phyloP scores from a whole-genome alignment of 2,888 invertebrate species.

The Sphaerophoria taeniata region DNA sequence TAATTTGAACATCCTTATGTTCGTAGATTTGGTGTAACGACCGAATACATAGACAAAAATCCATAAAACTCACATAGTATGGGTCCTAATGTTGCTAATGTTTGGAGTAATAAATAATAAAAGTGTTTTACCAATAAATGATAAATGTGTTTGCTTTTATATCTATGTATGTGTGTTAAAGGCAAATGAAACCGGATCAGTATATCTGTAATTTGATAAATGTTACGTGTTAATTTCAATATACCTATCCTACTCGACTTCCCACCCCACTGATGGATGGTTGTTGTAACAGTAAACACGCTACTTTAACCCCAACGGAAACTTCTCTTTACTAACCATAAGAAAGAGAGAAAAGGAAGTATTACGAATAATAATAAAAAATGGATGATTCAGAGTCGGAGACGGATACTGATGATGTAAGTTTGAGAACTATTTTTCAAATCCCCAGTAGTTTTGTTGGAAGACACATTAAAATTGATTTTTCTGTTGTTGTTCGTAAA shows the following conservation, averaged over 20 bases:
- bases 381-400: constrained; percentile 61
- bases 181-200: constrained; percentile 43
- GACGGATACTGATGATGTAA: constrained; percentile 65
- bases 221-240: constrained; percentile 40
- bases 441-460: not conserved
- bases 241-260: too few relatives aligned
- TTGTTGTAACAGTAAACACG: constrained; percentile 46
- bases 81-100: not conserved
- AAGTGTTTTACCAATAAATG: constrained; percentile 32
- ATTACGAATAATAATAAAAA: constrained; percentile 10
- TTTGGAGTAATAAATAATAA: constrained; percentile 39
- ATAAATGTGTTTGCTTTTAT: constrained; percentile 61
- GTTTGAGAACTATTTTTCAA: constrained; percentile 41
- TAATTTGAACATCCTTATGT: not conserved
- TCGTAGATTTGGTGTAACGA: not conserved
- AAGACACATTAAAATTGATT: not conserved
- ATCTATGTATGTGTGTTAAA: constrained; percentile 20
- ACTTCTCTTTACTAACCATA: constrained; percentile 29
- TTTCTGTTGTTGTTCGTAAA: not conserved
- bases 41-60: constrained; percentile 9
- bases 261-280: constrained; percentile 50
- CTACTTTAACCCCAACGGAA: constrained; percentile 24
- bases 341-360: not conserved
- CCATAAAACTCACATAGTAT: constrained; percentile 15
- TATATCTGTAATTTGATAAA: constrained; percentile 52